A percentile compares a stretch with the other conserved stretches of the same genome.
Evolutionary conservation across 2,797 vertebrate genomes (phyloP).

Genomic region (Bovichtus variegatus): DNA sequence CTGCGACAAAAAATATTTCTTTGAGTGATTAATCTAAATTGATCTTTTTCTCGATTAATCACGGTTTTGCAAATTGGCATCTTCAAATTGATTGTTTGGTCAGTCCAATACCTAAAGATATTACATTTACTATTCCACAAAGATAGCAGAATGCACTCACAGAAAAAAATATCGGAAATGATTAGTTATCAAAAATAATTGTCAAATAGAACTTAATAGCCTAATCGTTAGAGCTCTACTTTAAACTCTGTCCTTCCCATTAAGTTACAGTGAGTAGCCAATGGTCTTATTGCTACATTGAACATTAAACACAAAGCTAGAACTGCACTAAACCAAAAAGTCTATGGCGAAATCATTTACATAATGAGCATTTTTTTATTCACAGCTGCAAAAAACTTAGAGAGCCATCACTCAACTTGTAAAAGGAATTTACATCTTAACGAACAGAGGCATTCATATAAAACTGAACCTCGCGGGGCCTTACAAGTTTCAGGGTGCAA

Average conservation of each 20-base stretch:
- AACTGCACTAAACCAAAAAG: conserved; percentile 16
- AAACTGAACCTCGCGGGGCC: conserved; percentile 67
- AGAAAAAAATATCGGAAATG: too few species aligned
- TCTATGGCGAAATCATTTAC: conserved; percentile 31
- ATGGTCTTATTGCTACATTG: conserved; percentile 9
- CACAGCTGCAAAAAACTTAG: conserved; percentile 26
- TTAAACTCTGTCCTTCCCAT: conserved; percentile 25
- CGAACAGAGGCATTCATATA: conserved; percentile 67
- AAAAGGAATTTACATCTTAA: conserved; percentile 73
- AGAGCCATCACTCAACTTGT: conserved; percentile 57
- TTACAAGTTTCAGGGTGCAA: conserved; percentile 77
- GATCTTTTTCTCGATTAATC: background rate
- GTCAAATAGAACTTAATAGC: background rate
- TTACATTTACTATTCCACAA: background rate
- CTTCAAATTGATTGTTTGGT: background rate
- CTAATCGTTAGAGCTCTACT: conserved; percentile 8
- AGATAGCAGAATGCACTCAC: background rate
- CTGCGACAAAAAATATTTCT: background rate
- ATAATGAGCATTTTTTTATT: conserved; percentile 47
- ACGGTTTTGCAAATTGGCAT: background rate
- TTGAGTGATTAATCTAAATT: too few species aligned
- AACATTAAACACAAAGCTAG: conserved; percentile 19
- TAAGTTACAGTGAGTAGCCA: conserved; percentile 21
- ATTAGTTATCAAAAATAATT: background rate
- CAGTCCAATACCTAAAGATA: background rate